Evolutionary conservation across 2,888 invertebrate genomes (phyloP), one percentile per base, ranked within the genome.

Genomic region (Hydraecia micacea): DNA sequence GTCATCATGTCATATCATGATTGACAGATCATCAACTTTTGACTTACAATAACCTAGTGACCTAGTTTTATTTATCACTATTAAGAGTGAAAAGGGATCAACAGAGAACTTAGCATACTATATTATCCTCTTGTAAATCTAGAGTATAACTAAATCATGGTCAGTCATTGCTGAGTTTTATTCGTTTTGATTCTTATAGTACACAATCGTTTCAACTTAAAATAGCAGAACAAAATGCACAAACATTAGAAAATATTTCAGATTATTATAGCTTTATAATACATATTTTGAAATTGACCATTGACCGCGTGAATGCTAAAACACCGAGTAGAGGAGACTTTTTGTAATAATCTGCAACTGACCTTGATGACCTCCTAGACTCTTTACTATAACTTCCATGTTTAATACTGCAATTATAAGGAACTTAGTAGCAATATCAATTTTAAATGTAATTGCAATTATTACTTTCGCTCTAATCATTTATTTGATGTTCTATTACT

Each of bases 301-400:
- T 18, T 60, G 42, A 66, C 69, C 62, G 46, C 46, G 18, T 63
- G 25, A 1, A 42, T 60, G 21, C 1, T 25, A 25, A 65, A 63
- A 36, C 7, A 42, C 9, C 5, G 6, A 36, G 42, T 42, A 25
- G 7, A 42, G 5, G 25, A 81, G 4, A 60, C 2, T 80, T 77
- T 63, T 46, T 46, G n/a, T n/a, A 62, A 66, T 55, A 32, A 46
- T 66, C 21, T 52, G 25, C 46, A 2, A 21, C 55, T 77, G 60
- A 66, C 80, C 83, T 66, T 65, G 58, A 75, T 70, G 83, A 82
- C 36, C 52, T 52, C 11, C 0, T n/a, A 8, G 8, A 63, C 6
- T 25, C 21, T 36, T 62, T 62, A 21, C 15, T 13, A 25, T n/a
- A n/a, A n/a, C n/a, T 58, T 58, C 4, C 9, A 9, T 28, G 7